These are phyloP conservation scores for Formica aserva DNA, from an alignment of 2,888 invertebrate species.

Conservation along the genomic window DNA sequence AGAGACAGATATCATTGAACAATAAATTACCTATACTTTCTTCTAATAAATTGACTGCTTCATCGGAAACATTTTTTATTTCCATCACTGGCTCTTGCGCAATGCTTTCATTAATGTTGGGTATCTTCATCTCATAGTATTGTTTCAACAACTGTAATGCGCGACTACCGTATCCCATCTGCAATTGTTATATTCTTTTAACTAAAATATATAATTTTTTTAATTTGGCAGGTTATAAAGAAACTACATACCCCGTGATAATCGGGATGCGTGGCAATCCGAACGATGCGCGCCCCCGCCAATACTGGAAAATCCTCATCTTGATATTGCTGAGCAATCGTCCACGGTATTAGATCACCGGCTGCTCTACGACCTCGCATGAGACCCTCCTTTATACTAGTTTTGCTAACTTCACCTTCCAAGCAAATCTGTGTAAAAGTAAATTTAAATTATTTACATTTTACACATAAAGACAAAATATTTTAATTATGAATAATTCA, in stretches of 20 bases:
- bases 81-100: conserved; percentile 79
- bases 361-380: conserved; percentile 95
- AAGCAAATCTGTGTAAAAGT: conserved; percentile 87
- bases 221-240: conserved; percentile 25
- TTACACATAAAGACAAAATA: background rate
- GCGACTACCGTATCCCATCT: conserved; percentile 98
- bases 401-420: conserved; percentile 91
- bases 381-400: conserved; percentile 91
- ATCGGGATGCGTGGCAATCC: conserved; percentile 99
- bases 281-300: conserved; percentile 95
- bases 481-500: conserved; percentile 7
- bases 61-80: conserved; percentile 87
- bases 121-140: conserved; percentile 95
- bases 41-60: conserved; percentile 89
- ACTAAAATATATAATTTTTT: conserved; percentile 52
- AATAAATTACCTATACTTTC: conserved; percentile 88
- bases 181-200: conserved; percentile 71
- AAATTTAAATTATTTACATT: background rate
- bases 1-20: background rate
- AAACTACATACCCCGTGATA: conserved; percentile 92
- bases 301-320: conserved; percentile 97
- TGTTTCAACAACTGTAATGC: conserved; percentile 94
- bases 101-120: conserved; percentile 89
- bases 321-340: conserved; percentile 97
- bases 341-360: conserved; percentile 99